Conservation (phyloP, 2,113 vertebrate species). For the Polypterus senegalus region DNA sequence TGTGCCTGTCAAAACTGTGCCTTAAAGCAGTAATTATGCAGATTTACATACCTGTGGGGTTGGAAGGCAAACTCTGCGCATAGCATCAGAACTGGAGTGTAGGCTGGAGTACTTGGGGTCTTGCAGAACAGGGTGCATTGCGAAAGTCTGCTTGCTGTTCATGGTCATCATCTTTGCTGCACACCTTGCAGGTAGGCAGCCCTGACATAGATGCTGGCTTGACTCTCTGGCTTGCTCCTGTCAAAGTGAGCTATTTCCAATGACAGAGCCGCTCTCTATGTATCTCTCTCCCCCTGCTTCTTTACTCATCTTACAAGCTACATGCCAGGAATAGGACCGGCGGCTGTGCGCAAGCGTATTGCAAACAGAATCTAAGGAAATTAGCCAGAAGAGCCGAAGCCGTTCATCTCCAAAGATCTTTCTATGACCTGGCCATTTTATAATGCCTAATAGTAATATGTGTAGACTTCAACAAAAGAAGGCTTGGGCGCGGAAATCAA, state of each 20-base stretch:
- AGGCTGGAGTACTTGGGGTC: slow-evolving; percentile 79
- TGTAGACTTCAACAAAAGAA: background rate
- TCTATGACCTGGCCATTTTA: slow-evolving; percentile 4
- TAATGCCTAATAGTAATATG: background rate
- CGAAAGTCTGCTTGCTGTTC: slow-evolving; percentile 88
- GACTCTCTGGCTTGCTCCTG: slow-evolving; percentile 46
- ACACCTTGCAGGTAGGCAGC: slow-evolving; percentile 52
- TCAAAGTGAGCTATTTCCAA: slow-evolving; percentile 58
- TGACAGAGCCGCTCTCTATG: slow-evolving; percentile 50
- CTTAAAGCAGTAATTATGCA: slow-evolving; percentile 47
- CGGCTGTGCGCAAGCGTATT: slow-evolving; percentile 47
- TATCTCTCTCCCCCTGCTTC: slow-evolving; percentile 46
- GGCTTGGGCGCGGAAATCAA: background rate
- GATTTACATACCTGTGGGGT: slow-evolving; percentile 82
- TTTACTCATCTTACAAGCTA: slow-evolving; percentile 70
- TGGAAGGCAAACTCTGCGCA: slow-evolving; percentile 85
- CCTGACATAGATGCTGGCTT: slow-evolving; percentile 55
- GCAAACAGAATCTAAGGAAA: slow-evolving; percentile 8
- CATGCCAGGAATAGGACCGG: slow-evolving; percentile 40
- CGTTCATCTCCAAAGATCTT: slow-evolving; percentile 8
- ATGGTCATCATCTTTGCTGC: slow-evolving; percentile 74
- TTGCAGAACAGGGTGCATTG: slow-evolving; percentile 75
- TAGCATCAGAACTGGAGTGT: slow-evolving; percentile 74
- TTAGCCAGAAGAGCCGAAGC: slow-evolving; percentile 9
- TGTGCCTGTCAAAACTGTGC: slow-evolving; percentile 50